phyloP scores from a whole-genome alignment of 2,113 vertebrate genomes.

The Orcinus orca region DNA sequence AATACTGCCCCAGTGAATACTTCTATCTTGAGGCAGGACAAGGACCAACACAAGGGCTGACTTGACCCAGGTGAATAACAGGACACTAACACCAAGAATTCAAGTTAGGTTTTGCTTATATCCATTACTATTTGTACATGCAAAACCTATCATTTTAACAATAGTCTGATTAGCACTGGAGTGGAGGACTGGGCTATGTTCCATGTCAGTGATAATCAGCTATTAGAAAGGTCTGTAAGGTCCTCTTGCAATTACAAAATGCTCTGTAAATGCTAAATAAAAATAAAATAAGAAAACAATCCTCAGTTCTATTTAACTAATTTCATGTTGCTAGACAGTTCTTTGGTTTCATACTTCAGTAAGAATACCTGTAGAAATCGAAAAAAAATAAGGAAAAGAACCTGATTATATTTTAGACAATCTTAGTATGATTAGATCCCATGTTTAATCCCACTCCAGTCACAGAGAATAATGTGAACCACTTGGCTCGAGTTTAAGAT shows the following conservation, averaged over 20 bases:
- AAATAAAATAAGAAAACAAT: conserved; percentile 40
- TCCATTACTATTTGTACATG: background rate
- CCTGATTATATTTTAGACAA: background rate
- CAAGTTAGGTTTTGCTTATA: conserved; percentile 34
- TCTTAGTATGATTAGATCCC: background rate
- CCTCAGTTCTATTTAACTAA: conserved; percentile 33
- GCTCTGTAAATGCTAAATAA: background rate
- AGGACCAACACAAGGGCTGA: background rate
- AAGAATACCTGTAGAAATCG: background rate
- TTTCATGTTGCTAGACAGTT: conserved; percentile 4
- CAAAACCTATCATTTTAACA: conserved; percentile 19
- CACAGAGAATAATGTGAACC: background rate
- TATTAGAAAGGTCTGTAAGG: conserved; percentile 30
- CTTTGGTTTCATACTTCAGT: background rate
- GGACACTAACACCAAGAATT: conserved; percentile 5
- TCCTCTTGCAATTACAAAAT: conserved; percentile 54
- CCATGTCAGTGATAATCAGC: background rate
- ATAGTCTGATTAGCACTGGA: conserved; percentile 28
- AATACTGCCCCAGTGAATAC: background rate
- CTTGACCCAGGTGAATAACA: background rate
- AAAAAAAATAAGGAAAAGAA: background rate
- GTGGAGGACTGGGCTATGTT: background rate
- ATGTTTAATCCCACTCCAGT: background rate
- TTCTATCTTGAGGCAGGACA: background rate
- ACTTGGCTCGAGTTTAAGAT: background rate